Base-by-base conservation (phyloP, 2,888 invertebrate genomes). In the Cephus spinipes region DNA sequence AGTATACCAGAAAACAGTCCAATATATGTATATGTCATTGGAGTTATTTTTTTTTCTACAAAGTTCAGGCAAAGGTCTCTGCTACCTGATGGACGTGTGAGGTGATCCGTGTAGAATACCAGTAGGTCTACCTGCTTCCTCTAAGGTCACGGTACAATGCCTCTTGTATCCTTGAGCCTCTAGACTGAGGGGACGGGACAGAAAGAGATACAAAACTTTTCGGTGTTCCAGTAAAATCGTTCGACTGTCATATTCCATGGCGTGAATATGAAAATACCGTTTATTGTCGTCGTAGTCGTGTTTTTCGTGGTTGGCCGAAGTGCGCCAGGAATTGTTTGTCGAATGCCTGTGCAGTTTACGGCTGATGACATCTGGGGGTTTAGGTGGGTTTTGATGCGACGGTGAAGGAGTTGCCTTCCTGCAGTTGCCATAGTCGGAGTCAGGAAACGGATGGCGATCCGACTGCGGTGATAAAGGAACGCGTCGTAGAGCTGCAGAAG, bases 381-480 rank as follows among this genome's bases (percentile, higher is more conserved):
- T 55, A 9, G 40, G 23, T 55, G 9, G 23, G 40, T 55, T 55
- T 55, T 9, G 23, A 55, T 23, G 23, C 9, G 55, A 23, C 23
- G 23, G 55, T 2, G 15, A 23, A 23, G 23, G 23, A 55, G 9
- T 55, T 55, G 55, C 55, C 55, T 55, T 55, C 55, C 55, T 55
- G 55, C 55, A 55, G 55, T 55, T 55, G 55, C 23, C 55, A 31
- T 31, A 31, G 71, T 33, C 32, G 32, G 31, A 31, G 71, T 71
- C 82, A 80, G 81, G 81, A 82, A 84, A 81, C 83, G 83, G 81
- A 82, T 81, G 82, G 79, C 79, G 83, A 81, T 83, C 73, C 81
- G 78, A 79, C 78, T 79, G 74, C 75, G 79, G 79, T 75, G 84
- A 85, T 85, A 85, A 84, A 81, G 80, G 77, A 79, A 81, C 81